Conservation (phyloP, 2,797 vertebrate species). For the Acanthurus tractus region DNA sequence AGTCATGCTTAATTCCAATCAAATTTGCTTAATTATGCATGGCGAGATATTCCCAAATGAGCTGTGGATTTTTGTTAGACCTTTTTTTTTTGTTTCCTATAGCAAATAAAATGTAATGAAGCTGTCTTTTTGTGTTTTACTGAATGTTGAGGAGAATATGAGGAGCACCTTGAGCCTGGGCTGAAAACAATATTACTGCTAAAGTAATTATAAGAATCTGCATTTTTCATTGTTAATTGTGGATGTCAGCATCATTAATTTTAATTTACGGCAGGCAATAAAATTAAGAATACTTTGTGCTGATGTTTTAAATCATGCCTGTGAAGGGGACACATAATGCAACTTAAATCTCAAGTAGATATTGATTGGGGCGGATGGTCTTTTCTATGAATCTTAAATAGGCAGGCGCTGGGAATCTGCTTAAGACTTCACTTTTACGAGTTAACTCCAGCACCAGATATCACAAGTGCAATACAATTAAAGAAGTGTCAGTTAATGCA, state of each 20-base stretch:
- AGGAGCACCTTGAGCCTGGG: constrained; percentile 96
- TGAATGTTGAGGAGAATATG: constrained; percentile 96
- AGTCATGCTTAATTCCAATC: constrained; percentile 99
- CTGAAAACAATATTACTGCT: constrained; percentile 99
- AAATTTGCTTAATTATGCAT: constrained; percentile 99
- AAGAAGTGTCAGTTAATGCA: constrained; percentile 78
- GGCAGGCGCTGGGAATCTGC: constrained; percentile 86
- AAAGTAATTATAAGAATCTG: constrained; percentile 99
- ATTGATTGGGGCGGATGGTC: constrained; percentile 89
- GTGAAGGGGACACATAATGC: constrained; percentile 89
- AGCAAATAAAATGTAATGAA: constrained; percentile 99
- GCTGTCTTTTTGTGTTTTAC: constrained; percentile 99
- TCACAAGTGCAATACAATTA: constrained; percentile 82
- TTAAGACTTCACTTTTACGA: constrained; percentile 88
- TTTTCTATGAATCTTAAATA: constrained; percentile 91
- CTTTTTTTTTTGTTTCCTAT: constrained; percentile 91
- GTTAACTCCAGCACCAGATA: constrained; percentile 82
- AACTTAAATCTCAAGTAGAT: constrained; percentile 91
- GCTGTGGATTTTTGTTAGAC: constrained; percentile 96
- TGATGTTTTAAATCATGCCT: constrained; percentile 99
- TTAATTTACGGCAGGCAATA: constrained; percentile 99
- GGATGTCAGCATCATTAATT: constrained; percentile 99
- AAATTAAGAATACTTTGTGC: constrained; percentile 99
- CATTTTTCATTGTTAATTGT: constrained; percentile 99
- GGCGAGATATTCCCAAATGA: constrained; percentile 99